Base-by-base conservation (phyloP, 2,113 vertebrate genomes). In the Istiophorus platypterus region DNA sequence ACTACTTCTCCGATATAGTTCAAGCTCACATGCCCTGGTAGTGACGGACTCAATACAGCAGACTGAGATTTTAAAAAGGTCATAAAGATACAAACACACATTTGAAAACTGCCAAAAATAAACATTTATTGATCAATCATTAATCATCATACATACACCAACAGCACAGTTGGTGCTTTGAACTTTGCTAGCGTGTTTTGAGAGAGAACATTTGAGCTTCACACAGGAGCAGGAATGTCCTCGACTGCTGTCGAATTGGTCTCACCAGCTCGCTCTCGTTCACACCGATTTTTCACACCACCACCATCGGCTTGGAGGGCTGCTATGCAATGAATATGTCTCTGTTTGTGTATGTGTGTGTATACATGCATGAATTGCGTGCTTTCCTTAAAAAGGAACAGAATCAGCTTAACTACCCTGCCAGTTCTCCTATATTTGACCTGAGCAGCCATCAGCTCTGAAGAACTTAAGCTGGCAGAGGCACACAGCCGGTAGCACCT, bases 291-390 rank as follows among this genome's bases (percentile, higher is more conserved):
- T 82, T 76, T 20, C 39, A 72, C 54, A 80, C 72, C 83, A 86
- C 76, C 81, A 85, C 84, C 77, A n/a, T n/a, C 84, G 76, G 65
- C 82, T 49, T 6, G 22, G 20, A 82, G 63, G 82, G 56, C 72
- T 70, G 84, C 26, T 70, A 58, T 67, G 67, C 34, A 72, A 68
- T 68, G 56, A 83, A 51, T 6, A 15, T 61, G 8, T 61, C 11
- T 63, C n/a, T 18, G 34, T 62, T 3, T 58, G 24, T 71, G 18
- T n/a, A n/a, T n/a, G n/a, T n/a, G n/a, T 26, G 69, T 37, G 45
- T 11, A n/a, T 12, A 80, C 1, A 4, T 13, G 54, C 57, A 54
- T 0, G 1, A 71, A 54, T 22, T 34, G 20, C 17, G 69, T 37
- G 39, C 22, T 64, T 71, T 24, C 45, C 47, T 54, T 51, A 37